Evolutionary conservation across 2,888 invertebrate species (phyloP), one percentile per base, ranked within the genome.

Genomic region (Pyralis farinalis): DNA sequence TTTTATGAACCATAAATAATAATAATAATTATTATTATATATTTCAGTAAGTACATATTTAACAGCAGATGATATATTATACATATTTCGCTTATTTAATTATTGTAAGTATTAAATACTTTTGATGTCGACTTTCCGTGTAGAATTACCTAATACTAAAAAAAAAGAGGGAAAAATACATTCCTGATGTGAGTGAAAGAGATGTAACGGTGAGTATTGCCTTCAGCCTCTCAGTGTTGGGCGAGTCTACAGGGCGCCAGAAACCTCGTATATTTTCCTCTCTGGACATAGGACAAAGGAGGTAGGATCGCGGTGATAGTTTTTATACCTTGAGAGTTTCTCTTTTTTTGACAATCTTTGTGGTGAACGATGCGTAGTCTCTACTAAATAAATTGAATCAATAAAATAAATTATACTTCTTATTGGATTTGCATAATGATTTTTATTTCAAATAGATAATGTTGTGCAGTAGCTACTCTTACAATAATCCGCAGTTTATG

Each of bases 221-320:
- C 61, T 63, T 52, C 71, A 88, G 88, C 66, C 67, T 88, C 58
- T 88, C 88, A 58, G 86, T 88, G 79, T 64, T 88, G 73, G 88
- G 88, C 41, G 87, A 86, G 52, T 63, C 85, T 37, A 70, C 78
- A 30, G 84, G 82, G 28, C 80, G 84, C 42, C 86, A 79, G 78
- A 87, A 89, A 78, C 87, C 88, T 53, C 84, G 85, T 65, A 87
- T 88, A 58, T 89, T 88, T 78, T 80, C 88, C 62, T 88, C 88
- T 49, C 69, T 88, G 79, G 88, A 89, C 67, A 86, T 89, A 48
- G 25, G 25, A 25, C 81, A 84, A 64, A 71, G 85, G 78, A 89
- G 88, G 89, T 88, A 88, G 59, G 68, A 47, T 47, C 55, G 48
- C 55, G 51, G 59, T 46, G 40, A 41, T 32, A 47, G 25, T 37